Base-by-base conservation (phyloP, 2,797 vertebrate genomes). In the Siniperca undulata region DNA sequence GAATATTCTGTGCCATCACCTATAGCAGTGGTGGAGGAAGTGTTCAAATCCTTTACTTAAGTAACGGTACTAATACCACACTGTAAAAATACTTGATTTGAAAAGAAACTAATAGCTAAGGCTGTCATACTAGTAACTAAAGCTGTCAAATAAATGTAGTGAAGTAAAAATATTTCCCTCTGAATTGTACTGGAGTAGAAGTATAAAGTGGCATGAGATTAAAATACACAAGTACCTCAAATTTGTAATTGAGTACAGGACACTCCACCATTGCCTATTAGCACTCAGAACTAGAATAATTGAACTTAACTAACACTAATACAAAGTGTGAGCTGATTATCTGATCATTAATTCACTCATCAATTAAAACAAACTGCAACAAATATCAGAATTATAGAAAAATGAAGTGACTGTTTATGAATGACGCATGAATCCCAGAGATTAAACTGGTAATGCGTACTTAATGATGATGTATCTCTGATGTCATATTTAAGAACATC, bases 401-500 rank as follows among this genome's bases (percentile, higher is more conserved):
- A 72, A 38, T 14, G 24, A 92, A 60, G 77, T 83, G 62, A 77
- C 72, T 20, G 55, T 88, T 90, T 70, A 75, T 89, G 86, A 93
- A 88, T 93, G 91, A 92, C 67, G 82, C 86, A 89, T 79, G 80
- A 90, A 83, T 84, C 78, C 55, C 22, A 24, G 34, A 81, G 90
- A 92, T 93, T 90, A 89, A 82, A 78, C 62, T 58, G 46, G 12
- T 83, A 83, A 91, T 84, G 74, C 70, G 44, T 61, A 61, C 34
- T 91, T 86, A 85, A 77, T 52, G 82, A 88, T 85, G 88, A 89
- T 83, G 90, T 77, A 58, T 70, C 61, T 83, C 55, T 91, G 91
- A 90, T 86, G 90, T 93, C 85, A 92, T n/a, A 60, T 75, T 79
- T 91, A 86, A 91, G 88, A 88, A 56, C 78, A 79, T 90, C 85